Evolutionary conservation across 2,888 invertebrate species (phyloP), one percentile per base, ranked within the genome.

Genomic region (Papilio demoleus): DNA sequence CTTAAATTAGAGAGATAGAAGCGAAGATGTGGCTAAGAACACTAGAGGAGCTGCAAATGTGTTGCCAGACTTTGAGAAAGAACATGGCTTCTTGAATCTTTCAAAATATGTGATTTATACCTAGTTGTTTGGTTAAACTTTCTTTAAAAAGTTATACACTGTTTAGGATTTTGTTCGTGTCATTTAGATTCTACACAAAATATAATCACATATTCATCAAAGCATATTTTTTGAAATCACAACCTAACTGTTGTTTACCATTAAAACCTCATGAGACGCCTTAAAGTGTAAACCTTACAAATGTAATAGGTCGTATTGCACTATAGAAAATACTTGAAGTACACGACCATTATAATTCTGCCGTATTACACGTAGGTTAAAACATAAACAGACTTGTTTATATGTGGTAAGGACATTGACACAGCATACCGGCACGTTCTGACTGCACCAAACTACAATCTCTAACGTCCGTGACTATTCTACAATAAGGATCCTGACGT

Each of bases 341-440:
- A 56, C 31, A 56, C n/a, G 53, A 53, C 22, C 42, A 68, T 63
- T 59, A 59, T 11, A 68, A 68, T 68, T 60, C 50, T 40, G 38
- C 22, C 53, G 50, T 60, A 64, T 60, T 65, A 65, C 68, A 9
- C 31, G 50, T 50, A 50, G 47, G 59, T 65, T 64, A 60, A 67
- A 68, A 68, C 53, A 31, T 63, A 68, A 65, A 65, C 68, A 65
- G 40, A 31, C 68, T 24, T 61, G 50, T 65, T 45, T 68, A 68
- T 59, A 47, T 53, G 68, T 68, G 59, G 72, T 66, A 73, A 79
- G 86, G 82, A 79, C 85, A 77, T 84, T 86, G 86, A 85, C 86
- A 79, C 79, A 79, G 78, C 83, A 79, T 87, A 79, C 87, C 87
- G 74, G 77, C 86, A 86, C 87, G 88, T 87, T 72, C 76, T 38